These are phyloP conservation scores for Gasterosteus nipponicus DNA, from an alignment of 2,113 vertebrate species.

Conservation along the genomic window DNA sequence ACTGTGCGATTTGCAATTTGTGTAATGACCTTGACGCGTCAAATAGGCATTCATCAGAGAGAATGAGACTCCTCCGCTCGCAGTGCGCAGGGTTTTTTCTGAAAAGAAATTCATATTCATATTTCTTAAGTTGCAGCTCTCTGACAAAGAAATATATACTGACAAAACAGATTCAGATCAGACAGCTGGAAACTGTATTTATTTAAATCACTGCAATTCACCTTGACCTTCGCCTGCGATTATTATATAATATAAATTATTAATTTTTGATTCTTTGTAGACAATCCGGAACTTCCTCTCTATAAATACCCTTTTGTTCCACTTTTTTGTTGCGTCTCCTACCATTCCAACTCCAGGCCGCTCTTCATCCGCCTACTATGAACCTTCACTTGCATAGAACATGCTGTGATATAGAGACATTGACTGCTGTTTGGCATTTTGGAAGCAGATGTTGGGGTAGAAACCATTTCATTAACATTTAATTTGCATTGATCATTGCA, in stretches of 20 bases:
- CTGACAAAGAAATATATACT: conserved; percentile 31
- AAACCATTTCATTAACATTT: not conserved
- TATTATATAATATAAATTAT: conserved; percentile 73
- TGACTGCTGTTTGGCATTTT: not conserved
- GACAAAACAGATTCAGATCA: conserved; percentile 18
- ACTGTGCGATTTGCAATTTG: conserved; percentile 49
- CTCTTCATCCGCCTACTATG: conserved; percentile 4
- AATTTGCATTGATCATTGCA: not conserved
- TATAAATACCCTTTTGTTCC: conserved; percentile 4
- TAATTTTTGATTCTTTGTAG: conserved; percentile 60
- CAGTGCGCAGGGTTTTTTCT: not conserved
- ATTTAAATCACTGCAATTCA: conserved; percentile 83
- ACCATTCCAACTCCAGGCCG: no score
- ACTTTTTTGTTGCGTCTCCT: conserved; percentile 13
- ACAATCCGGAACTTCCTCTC: conserved; percentile 1
- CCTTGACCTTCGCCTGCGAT: conserved; percentile 73
- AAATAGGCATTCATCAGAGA: conserved; percentile 36
- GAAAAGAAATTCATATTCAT: conserved; percentile 1
- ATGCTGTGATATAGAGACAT: not conserved
- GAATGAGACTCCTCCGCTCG: conserved; percentile 13
- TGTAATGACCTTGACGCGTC: conserved; percentile 60
- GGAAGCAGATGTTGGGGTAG: not conserved
- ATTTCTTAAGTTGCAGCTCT: conserved; percentile 8
- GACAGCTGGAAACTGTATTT: conserved; percentile 16
- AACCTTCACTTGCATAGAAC: not conserved